Percentiles rank a stretch among this genome's conserved stretches.
Evolutionary conservation across 2,113 vertebrate genomes (phyloP).

Genomic region (Scalopus aquaticus): DNA sequence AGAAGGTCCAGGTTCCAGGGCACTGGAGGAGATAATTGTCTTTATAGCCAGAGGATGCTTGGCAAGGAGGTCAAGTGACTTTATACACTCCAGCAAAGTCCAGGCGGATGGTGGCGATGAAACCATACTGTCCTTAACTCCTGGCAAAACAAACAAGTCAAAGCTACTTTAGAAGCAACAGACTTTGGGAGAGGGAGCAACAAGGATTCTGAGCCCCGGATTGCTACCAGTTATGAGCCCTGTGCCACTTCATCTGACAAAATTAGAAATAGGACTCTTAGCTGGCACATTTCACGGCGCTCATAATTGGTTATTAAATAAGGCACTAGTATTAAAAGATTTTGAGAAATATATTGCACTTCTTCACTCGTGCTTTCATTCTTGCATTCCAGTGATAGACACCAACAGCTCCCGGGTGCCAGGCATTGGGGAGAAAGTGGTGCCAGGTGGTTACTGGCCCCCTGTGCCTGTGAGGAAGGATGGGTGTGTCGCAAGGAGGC

Average conservation of each 20-base stretch:
- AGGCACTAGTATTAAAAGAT: neutral
- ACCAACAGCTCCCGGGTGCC: too few species aligned
- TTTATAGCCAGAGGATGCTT: conserved; percentile 59
- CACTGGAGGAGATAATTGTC: conserved; percentile 78
- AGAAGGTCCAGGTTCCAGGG: conserved; percentile 69
- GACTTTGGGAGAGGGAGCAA: neutral
- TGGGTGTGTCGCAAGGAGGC: rapidly evolving
- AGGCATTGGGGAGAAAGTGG: neutral
- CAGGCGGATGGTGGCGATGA: neutral
- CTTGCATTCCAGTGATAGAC: neutral
- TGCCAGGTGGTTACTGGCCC: neutral
- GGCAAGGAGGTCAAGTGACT: conserved; percentile 58
- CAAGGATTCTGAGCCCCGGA: neutral
- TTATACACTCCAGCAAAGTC: neutral
- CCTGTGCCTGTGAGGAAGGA: rapidly evolving
- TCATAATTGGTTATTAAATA: neutral
- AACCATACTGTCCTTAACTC: conserved; percentile 25
- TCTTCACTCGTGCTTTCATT: neutral
- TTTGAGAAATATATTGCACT: neutral
- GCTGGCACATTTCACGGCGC: neutral
- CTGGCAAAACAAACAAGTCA: conserved; percentile 6
- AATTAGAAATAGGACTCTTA: neutral
- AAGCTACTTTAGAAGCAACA: neutral
- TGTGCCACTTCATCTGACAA: neutral
- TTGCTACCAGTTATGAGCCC: neutral